Evolutionary conservation across 1,140 invertebrate species (phyloP), one percentile per base, ranked within the genome.

Genomic region (Cydia fagiglandana): DNA sequence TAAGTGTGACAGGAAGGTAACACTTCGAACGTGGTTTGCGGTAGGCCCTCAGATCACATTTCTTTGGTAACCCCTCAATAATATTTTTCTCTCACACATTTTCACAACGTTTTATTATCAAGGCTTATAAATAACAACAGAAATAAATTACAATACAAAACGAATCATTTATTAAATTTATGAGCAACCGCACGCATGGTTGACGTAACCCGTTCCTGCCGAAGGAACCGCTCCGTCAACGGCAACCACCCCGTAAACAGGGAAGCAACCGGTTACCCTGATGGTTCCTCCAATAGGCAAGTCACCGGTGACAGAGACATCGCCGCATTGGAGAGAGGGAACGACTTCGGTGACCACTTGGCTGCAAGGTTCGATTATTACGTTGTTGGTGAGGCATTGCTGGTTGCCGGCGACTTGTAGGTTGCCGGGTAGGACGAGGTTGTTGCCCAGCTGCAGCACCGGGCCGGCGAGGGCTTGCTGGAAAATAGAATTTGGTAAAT

Each of bases 261-360:
- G 90, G 83, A 92, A 90, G n/a, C 86, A 85, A 1, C 90, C 90
- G 7, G 84, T 85, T 1, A 92, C 85, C 75, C 86, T 89, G 1
- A 92, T 91, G 4, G 83, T 86, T 7, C 90, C 90, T 68, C 84
- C 87, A 0, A 92, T 84, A 17, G 90, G 89, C 66, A 92, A 70
- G 12, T 90, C 88, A 0, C 89, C 88, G 12, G 83, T 81, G 34
- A 92, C 79, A 0, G 84, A 83, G 2, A 92, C 83, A 34, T 92
- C 90, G 6, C 90, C 90, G 50, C 86, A 88, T 38, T 90, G 85
- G 1, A 91, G 77, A 3, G 82, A 81, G 15, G 89, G 89, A 2
- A 88, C 80, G 0, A 91, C 81, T 76, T 90, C 88, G 0, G 88
- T 86, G 13, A 90, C 79, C 5, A 85, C 30, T 9, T 70, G 13